Conservation (phyloP, 2,888 invertebrate genomes). For the Drosophila fulvimacula region DNA sequence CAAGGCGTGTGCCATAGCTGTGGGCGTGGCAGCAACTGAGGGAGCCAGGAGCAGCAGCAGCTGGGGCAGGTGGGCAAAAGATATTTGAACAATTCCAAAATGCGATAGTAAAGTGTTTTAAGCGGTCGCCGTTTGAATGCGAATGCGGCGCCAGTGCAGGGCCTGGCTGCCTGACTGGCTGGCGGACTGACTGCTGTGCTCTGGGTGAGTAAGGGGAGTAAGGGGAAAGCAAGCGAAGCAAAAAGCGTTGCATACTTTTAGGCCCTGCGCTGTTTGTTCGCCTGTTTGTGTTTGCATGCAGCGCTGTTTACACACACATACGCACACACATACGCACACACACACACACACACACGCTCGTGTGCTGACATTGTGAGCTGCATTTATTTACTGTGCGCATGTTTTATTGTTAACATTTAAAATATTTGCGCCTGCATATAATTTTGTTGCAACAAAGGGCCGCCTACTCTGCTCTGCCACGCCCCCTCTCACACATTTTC, state of each 20-base stretch:
- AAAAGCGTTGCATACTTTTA: conserved; percentile 73
- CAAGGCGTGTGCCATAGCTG: conserved; percentile 25
- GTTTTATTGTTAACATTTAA: conserved; percentile 81
- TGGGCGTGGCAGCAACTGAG: conserved; percentile 20
- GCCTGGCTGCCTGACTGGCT: not conserved
- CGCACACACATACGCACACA: conserved; percentile 26
- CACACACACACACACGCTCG: not conserved
- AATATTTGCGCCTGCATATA: conserved; percentile 78
- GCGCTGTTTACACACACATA: conserved; percentile 50
- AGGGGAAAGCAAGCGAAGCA: conserved; percentile 33
- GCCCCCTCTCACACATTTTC: conserved; percentile 17
- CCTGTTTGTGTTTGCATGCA: conserved; percentile 38
- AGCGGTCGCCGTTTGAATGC: conserved; percentile 78
- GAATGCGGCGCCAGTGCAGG: conserved; percentile 30
- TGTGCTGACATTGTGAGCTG: conserved; percentile 19
- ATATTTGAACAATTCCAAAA: conserved; percentile 81
- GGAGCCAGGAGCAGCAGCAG: not conserved
- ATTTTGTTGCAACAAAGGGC: conserved; percentile 41
- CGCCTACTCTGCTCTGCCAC: not conserved
- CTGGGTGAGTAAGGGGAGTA: not conserved
- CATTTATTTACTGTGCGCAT: conserved; percentile 73
- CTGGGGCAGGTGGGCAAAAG: conserved; percentile 43
- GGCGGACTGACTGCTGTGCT: not conserved
- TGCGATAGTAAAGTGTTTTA: conserved; percentile 81
- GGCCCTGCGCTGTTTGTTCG: conserved; percentile 47